phyloP scores from a whole-genome alignment of 2,113 vertebrate genomes.

The Macquaria australasica region DNA sequence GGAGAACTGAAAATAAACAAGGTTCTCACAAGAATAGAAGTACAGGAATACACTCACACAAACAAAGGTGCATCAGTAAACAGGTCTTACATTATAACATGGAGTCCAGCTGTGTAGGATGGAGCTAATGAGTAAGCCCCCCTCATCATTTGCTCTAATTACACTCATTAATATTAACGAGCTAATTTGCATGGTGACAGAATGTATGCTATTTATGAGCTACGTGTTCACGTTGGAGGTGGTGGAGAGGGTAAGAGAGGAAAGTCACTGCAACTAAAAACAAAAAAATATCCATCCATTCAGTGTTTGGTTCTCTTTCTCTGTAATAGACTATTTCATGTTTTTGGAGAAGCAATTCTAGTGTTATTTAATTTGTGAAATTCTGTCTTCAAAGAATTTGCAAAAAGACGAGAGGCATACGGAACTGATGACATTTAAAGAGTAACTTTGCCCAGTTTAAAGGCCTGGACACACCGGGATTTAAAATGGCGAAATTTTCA shows the following conservation, averaged over 20 bases:
- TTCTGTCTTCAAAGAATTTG: neutral
- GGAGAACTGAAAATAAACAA: neutral
- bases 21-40: neutral
- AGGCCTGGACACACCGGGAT: neutral
- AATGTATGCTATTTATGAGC: slow-evolving; percentile 62
- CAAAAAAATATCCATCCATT: neutral
- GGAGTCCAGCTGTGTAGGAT: slow-evolving; percentile 64
- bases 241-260: slow-evolving; percentile 32
- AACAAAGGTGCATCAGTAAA: neutral
- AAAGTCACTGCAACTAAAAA: slow-evolving; percentile 33
- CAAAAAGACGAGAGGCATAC: neutral
- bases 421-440: neutral
- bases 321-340: neutral
- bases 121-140: slow-evolving; percentile 67
- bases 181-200: slow-evolving; percentile 62
- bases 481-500: neutral
- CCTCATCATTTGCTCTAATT: slow-evolving; percentile 74
- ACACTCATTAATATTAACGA: slow-evolving; percentile 80
- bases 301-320: neutral
- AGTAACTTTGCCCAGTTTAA: neutral
- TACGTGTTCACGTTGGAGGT: slow-evolving; percentile 35
- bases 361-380: neutral
- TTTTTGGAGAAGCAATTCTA: neutral
- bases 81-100: slow-evolving; percentile 41
- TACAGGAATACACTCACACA: neutral